Evolutionary conservation across 2,888 invertebrate genomes (phyloP).

Genomic region (Metallyticus violacea): DNA sequence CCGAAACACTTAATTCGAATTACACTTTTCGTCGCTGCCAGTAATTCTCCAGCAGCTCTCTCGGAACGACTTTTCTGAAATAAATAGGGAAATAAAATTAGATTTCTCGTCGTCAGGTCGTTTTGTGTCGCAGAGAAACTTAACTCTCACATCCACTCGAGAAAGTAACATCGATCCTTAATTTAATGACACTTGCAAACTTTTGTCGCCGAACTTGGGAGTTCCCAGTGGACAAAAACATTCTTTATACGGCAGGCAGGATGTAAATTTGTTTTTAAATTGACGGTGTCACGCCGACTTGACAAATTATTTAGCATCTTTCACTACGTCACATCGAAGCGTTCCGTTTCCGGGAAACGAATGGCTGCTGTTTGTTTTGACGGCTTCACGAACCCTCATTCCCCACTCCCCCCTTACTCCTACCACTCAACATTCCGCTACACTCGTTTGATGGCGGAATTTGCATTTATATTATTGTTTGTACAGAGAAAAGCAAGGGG

Average conservation of each 20-base stretch:
- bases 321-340: not conserved
- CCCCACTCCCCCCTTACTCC: too few relatives aligned
- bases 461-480: not conserved
- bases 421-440: not conserved
- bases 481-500: not conserved
- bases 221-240: not conserved
- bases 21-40: too few relatives aligned
- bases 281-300: not conserved
- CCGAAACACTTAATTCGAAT: too few relatives aligned
- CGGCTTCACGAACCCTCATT: too few relatives aligned
- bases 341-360: not conserved
- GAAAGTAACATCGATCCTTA: not conserved
- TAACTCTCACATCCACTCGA: not conserved
- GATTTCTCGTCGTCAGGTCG: not conserved
- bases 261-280: not conserved
- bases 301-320: not conserved
- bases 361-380: not conserved
- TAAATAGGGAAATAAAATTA: not conserved
- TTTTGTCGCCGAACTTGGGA: too few relatives aligned
- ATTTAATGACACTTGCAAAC: not conserved
- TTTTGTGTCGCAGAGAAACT: too few relatives aligned
- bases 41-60: not conserved
- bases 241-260: too few relatives aligned
- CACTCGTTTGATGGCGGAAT: not conserved
- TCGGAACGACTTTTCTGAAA: not conserved